Conservation (phyloP, 2,113 vertebrate genomes). For the Sapajus apella region DNA sequence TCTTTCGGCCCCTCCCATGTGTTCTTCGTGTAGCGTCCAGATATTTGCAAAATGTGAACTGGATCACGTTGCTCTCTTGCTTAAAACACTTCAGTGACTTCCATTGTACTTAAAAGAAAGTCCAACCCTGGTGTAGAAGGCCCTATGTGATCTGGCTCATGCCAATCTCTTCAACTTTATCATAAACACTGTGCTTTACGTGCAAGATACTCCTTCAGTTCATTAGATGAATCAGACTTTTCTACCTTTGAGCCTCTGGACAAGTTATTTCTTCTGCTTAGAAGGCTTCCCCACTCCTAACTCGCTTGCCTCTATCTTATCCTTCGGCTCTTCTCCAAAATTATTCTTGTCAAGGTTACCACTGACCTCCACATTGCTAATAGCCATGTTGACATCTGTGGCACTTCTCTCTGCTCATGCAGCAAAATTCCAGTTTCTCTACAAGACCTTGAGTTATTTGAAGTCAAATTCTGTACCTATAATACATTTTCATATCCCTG, state of each 20-base stretch:
- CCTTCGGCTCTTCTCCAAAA: neutral
- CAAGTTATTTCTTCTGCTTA: neutral
- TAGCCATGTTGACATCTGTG: neutral
- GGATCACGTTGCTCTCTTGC: neutral
- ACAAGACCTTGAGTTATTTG: neutral
- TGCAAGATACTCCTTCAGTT: neutral
- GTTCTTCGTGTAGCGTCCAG: neutral
- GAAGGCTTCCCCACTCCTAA: neutral
- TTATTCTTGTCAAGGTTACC: neutral
- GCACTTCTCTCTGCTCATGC: neutral
- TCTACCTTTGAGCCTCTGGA: neutral
- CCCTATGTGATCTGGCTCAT: neutral
- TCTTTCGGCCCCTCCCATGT: neutral
- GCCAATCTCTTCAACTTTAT: neutral
- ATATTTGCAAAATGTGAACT: neutral
- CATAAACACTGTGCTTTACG: neutral
- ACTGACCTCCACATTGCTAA: neutral
- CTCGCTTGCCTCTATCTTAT: neutral
- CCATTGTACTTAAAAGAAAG: neutral
- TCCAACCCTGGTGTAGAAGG: neutral
- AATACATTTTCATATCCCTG: neutral
- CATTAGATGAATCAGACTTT: neutral
- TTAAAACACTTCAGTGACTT: too few relatives aligned
- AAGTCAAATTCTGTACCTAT: neutral
- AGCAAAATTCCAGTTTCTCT: conserved; percentile 32